Base-by-base conservation (phyloP, 2,888 invertebrate species). In the Meteorus colon region DNA sequence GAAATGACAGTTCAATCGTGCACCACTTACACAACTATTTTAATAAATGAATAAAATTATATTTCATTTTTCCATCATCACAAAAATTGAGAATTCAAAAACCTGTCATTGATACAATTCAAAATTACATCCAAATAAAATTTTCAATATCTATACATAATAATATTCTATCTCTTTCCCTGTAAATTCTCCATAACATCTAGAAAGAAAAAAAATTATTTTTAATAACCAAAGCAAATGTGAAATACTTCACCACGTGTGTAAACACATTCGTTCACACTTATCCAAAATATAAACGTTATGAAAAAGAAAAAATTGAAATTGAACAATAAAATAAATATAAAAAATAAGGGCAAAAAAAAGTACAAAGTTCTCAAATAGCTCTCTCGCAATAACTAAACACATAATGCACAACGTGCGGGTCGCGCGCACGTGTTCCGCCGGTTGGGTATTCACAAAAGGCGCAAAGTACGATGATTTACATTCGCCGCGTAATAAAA, bases 401-500 rank as follows among this genome's bases (percentile, higher is more conserved):
- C 48, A n/a, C 6, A 41, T 55, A 27, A 45, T 14, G 67, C 27
- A 41, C 19, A 65, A 65, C n/a, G 65, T 65, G 65, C 31, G 24
- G n/a, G 19, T 65, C 65, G 65, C 51, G 65, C 65, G 60, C 70
- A 75, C 70, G 75, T 75, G 75, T 75, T 63, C 55, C 51, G 67
- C 65, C 60, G 72, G 68, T 70, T 68, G 67, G 41, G 66, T 55
- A 55, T 75, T 74, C 77, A 76, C 75, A 72, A 65, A 79, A 80
- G 78, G 78, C 76, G 79, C 79, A 80, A 82, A 83, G 79, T 79
- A 77, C 80, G 81, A 82, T 82, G 81, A 83, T 80, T 85, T 83
- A 84, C 82, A 83, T 82, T 83, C 78, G 81, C 74, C 74, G 80
- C 80, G 80, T 79, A 81, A 81, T 85, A 83, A 85, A 84, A 81